Conservation (phyloP, 2,113 vertebrate species). For the human (Homo sapiens) region GRCh38 chr13:76755001-76755500, state of each 20-base stretch:
- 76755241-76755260: no score
- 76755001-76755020: neutral
- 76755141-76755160: neutral
- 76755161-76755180: neutral
- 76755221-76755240: neutral
- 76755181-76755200: neutral
- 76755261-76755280: neutral
- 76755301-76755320: neutral
- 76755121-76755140: neutral
- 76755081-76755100: neutral
- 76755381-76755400: neutral
- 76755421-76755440: neutral
- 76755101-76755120: neutral
- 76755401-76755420: neutral
- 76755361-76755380: neutral
- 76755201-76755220: neutral
- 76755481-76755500: neutral
- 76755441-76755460: neutral
- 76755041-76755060: neutral
- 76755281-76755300: neutral
- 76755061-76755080: neutral
- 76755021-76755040: neutral
- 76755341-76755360: neutral
- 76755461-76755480: accelerated
- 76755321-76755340: neutral